Base-by-base conservation (phyloP, 2,113 vertebrate genomes). In the Ahaetulla prasina region DNA sequence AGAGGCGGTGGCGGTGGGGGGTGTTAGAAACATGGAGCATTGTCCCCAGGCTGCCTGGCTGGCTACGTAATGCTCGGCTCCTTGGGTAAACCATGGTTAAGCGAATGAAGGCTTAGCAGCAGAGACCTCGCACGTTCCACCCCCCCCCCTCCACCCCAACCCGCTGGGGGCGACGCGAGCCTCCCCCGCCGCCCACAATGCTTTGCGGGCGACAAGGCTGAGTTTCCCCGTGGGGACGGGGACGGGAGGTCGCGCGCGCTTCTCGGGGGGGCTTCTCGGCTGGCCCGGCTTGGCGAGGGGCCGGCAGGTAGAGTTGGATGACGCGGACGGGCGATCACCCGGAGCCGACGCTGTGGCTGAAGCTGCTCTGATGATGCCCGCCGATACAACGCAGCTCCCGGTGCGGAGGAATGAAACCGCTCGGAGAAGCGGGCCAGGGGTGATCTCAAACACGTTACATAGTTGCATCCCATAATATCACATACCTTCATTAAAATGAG, bases 361-460 rank as follows among this genome's bases (percentile, higher is more conserved):
- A 68, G 0, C 23, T 30, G n/a, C n/a, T 39, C 3, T 9, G 45
- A 60, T 9, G 45, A 60, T 20, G 27, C 86, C 0, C 0, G 80
- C 60, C 30, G n/a, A 45, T 30, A 53, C 25, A 0, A 89, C 35
- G 88, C 92, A 49, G 85, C 43, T 93, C 12, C 1, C 52, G 14
- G 94, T 89, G 68, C 94, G 80, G 49, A 90, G 90, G 92, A 63
- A 47, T n/a, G 23, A 12, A 74, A 87, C 92, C n/a, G 63, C n/a
- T 7, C 35, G 6, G 35, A 30, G 30, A 74, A 85, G 92, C 39
- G 35, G 16, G 7, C 68, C 68, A 39, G 25, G n/a, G 55, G 47
- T 47, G 45, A 47, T 47, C 45, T 47, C 55, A 57, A 57, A 57
- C 55, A 25, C 27, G 55, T 27, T 27, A 60, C 57, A 60, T 9